Evolutionary conservation across 2,888 invertebrate genomes (phyloP).

Genomic region (Papilio elwesi): DNA sequence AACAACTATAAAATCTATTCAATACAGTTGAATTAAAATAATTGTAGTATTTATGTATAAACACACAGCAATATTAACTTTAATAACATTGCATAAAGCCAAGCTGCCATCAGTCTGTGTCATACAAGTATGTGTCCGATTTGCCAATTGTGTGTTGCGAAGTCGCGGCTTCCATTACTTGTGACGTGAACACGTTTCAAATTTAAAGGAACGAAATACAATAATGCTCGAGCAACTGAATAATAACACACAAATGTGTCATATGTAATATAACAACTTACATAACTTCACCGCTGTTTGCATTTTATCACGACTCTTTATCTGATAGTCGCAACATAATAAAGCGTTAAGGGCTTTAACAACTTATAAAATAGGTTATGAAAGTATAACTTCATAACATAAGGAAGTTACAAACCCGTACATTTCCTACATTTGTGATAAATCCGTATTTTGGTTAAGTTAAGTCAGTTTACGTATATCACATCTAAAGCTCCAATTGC

Average conservation of each 20-base stretch:
- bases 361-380: too few species aligned
- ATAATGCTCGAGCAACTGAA: neutral
- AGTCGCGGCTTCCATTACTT: neutral
- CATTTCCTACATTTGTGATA: slow-evolving; percentile 5
- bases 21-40: too few species aligned
- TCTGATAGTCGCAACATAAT: too few species aligned
- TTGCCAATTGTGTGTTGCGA: slow-evolving; percentile 7
- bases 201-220: slow-evolving; percentile 1
- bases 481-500: slow-evolving; percentile 10
- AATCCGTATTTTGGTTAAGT: slow-evolving; percentile 3
- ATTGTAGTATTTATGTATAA: too few species aligned
- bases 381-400: too few species aligned
- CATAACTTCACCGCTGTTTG: too few species aligned
- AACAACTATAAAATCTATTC: too few species aligned
- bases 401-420: neutral
- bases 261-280: neutral
- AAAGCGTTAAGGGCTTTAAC: too few species aligned
- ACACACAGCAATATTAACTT: slow-evolving; percentile 8
- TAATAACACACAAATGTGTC: neutral
- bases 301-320: too few species aligned
- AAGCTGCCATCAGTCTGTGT: neutral
- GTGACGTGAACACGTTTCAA: slow-evolving; percentile 14
- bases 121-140: neutral
- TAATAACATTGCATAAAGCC: slow-evolving; percentile 7
- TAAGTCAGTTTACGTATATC: neutral